Percentiles rank a stretch among this genome's conserved stretches.
Evolutionary conservation across 2,797 vertebrate genomes (phyloP).

Genomic region (Centroberyx gerrardi): DNA sequence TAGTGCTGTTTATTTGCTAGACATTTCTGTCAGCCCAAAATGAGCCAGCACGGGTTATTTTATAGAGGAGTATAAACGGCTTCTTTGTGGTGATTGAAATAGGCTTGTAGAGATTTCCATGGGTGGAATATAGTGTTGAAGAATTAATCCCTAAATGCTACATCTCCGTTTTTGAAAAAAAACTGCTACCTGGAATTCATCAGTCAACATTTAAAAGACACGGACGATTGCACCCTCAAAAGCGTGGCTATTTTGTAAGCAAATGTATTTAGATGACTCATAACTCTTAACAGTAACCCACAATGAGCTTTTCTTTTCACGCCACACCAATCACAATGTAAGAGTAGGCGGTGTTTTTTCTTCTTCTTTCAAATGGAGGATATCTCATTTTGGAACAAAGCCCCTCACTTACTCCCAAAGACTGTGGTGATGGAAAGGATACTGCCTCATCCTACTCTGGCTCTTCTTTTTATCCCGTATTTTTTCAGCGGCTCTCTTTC

Average conservation of each 20-base stretch:
- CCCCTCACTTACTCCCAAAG: slow-evolving; percentile 30
- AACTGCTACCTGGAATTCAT: no score
- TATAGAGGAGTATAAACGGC: not conserved
- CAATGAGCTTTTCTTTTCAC: slow-evolving; percentile 15
- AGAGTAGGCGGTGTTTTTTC: slow-evolving; percentile 34
- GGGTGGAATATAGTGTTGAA: no score
- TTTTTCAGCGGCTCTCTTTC: not conserved
- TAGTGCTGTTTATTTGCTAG: not conserved
- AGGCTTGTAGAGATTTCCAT: no score
- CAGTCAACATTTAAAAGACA: no score
- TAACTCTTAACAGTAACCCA: slow-evolving; percentile 24
- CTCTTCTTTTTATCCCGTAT: not conserved
- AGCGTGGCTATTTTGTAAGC: no score
- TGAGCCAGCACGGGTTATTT: slow-evolving; percentile 33
- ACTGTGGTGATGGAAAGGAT: slow-evolving; percentile 32
- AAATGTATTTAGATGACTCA: slow-evolving; percentile 54
- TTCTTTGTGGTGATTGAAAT: no score
- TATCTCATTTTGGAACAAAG: slow-evolving; percentile 33
- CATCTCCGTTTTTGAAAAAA: no score
- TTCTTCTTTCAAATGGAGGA: not conserved
- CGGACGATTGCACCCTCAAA: no score
- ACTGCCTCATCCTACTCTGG: not conserved
- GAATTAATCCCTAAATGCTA: no score
- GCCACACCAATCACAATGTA: slow-evolving; percentile 41
- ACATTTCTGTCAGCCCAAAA: slow-evolving; percentile 32